Base-by-base conservation (phyloP, 2,888 invertebrate genomes). In the Lycophotia porphyrea region DNA sequence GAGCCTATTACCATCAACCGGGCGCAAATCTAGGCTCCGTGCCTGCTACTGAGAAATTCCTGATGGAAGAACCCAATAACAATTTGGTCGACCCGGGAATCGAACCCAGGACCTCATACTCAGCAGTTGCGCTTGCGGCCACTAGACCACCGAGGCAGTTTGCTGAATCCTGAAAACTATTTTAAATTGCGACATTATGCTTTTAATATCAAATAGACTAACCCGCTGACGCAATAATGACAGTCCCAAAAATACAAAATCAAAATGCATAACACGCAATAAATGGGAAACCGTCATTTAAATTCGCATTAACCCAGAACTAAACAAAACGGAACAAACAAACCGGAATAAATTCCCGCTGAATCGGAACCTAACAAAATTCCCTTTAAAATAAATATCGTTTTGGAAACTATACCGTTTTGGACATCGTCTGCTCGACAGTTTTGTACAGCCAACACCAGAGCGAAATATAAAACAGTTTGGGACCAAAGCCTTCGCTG, bases 401-500 rank as follows among this genome's bases (percentile, higher is more conserved):
- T 81, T 84, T 72, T 67, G 68, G 13, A 87, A 87, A 87, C 86
- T 86, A 86, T 76, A 76, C 36, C 58, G 58, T 69, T 80, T 74
- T 58, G 34, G 72, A 77, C 73, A 79, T 73, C 73, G 70, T 34
- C 73, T 74, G 80, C 73, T 85, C 83, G 83, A 86, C 74, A 85
- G 72, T 85, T 87, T 82, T 81, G 81, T 74, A 47, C 63, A 34
- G 36, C 65, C 74, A 82, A 83, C 69, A 79, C 64, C 55, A 79
- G 80, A 70, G 76, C 76, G 74, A 88, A 87, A 88, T 86, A 89
- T 85, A 87, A 84, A 88, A 85, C 70, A 71, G 65, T 84, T 83
- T 39, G 58, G 27, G 60, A 72, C 63, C 82, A 76, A 87, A 85
- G 86, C 89, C 84, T 84, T 60, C 34, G 47, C 84, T 91, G 91